phyloP scores from a whole-genome alignment of 2,797 vertebrate species.

The Labroides dimidiatus region DNA sequence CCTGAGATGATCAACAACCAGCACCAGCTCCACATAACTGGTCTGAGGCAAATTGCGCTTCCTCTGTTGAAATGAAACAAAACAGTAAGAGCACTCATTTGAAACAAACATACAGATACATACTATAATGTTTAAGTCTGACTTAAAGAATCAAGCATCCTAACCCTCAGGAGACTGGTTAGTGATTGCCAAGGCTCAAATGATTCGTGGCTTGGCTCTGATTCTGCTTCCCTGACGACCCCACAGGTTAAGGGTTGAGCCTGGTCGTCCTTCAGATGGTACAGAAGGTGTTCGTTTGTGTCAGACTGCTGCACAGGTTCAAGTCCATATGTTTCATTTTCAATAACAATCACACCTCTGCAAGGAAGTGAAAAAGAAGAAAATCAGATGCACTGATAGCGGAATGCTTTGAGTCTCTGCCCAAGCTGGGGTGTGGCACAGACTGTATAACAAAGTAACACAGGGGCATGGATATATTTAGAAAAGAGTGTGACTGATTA shows the following conservation, averaged over 20 bases:
- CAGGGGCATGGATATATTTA: not conserved
- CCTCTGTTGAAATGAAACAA: slow-evolving; percentile 73
- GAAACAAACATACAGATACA: not conserved
- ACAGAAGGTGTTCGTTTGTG: slow-evolving; percentile 86
- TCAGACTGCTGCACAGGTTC: slow-evolving; percentile 82
- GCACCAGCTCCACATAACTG: slow-evolving; percentile 88
- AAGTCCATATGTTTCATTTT: slow-evolving; percentile 82
- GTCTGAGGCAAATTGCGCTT: slow-evolving; percentile 86
- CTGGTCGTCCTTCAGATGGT: slow-evolving; percentile 74
- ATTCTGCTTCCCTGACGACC: slow-evolving; percentile 66
- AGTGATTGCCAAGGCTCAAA: slow-evolving; percentile 64
- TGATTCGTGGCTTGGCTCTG: slow-evolving; percentile 19
- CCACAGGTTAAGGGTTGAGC: slow-evolving; percentile 79
- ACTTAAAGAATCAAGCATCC: not conserved
- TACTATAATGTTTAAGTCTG: not conserved
- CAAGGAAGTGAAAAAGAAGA: slow-evolving; percentile 11
- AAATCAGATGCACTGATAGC: not conserved
- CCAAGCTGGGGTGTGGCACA: not conserved
- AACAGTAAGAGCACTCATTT: not conserved
- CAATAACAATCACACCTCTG: slow-evolving; percentile 88
- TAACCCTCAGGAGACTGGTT: slow-evolving; percentile 71
- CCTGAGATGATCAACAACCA: slow-evolving; percentile 90
- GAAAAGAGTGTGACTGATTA: not conserved
- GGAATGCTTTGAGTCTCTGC: not conserved
- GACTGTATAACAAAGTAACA: not conserved